phyloP scores from a whole-genome alignment of 2,888 invertebrate genomes.

The Lagria hirta region DNA sequence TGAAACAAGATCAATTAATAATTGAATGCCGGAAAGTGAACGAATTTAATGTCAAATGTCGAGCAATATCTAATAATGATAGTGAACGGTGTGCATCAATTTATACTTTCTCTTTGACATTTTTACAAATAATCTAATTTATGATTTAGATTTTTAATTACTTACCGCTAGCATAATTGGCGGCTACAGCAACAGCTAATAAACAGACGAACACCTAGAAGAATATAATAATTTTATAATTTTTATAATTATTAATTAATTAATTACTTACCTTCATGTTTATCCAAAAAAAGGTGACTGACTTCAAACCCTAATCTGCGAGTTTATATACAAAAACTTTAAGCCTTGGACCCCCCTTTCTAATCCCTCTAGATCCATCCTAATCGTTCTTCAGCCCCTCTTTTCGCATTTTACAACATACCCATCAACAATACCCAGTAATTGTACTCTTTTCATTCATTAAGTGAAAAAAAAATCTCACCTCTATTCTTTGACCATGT shows the following conservation, averaged over 20 bases:
- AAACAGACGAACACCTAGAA: conserved; percentile 44
- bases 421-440: conserved; percentile 11
- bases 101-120: conserved; percentile 17
- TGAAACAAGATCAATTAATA: conserved; percentile 19
- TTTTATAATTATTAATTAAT: conserved; percentile 7
- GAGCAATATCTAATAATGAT: background rate
- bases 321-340: conserved; percentile 25
- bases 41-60: conserved; percentile 10
- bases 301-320: conserved; percentile 20
- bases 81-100: conserved; percentile 9
- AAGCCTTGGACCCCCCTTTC: conserved; percentile 32
- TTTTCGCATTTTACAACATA: conserved; percentile 20
- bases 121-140: too few relatives aligned
- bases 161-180: conserved; percentile 31
- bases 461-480: conserved; percentile 16
- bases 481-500: conserved; percentile 12
- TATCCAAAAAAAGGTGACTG: conserved; percentile 29
- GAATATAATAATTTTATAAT: conserved; percentile 25
- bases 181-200: conserved; percentile 37
- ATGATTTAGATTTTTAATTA: conserved; percentile 15
- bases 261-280: conserved; percentile 27
- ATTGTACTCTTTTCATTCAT: conserved; percentile 18
- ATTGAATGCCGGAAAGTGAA: background rate
- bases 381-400: conserved; percentile 23
- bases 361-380: conserved; percentile 27